Evolutionary conservation across 2,797 vertebrate species (phyloP), one percentile per base, ranked within the genome.

Genomic region (Hyperoplus lanceolatus): DNA sequence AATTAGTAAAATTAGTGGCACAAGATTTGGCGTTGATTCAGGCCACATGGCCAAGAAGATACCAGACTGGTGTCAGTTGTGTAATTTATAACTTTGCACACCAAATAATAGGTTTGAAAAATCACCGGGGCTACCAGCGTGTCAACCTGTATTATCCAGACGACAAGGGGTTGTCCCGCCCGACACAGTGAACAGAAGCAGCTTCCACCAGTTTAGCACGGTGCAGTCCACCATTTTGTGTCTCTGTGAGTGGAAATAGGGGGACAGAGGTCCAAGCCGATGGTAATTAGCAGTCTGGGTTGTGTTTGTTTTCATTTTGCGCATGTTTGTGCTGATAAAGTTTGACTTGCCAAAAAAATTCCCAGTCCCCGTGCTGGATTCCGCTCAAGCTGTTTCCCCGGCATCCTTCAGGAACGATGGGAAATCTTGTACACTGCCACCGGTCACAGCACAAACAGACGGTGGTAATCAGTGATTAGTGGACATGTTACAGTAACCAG

Each of bases 1-100:
- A 96, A 96, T 96, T 96, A 96, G 95, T 95, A 95, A 96, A 96
- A 96, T 96, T 96, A 96, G 95, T 91, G 93, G 95, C 93, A 92
- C 90, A 92, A 95, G 94, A 95, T 93, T 95, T 96, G 95, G 95
- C 95, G 91, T 86, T 66, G 92, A 90, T 94, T 95, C 95, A 95
- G 95, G 94, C 95, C 95, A 94, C 95, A 95, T 96, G 95, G 95
- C 94, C 93, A 88, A 89, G 80, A 93, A 95, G 95, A 96, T 96
- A 96, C 95, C 94, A 93, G 93, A 74, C 94, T 92, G 92, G 92
- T 92, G 94, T 95, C 95, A 92, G 82, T 90, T 80, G 87, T 90
- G 94, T 95, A 92, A 95, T 96, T 95, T 95, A 94, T 94, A 96
- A 96, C 94, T 95, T 94, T 89, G 90, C 91, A 83, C 89, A 79